These are phyloP conservation scores for Thera britannica DNA, from an alignment of 2,888 invertebrate species.

Conservation along the genomic window DNA sequence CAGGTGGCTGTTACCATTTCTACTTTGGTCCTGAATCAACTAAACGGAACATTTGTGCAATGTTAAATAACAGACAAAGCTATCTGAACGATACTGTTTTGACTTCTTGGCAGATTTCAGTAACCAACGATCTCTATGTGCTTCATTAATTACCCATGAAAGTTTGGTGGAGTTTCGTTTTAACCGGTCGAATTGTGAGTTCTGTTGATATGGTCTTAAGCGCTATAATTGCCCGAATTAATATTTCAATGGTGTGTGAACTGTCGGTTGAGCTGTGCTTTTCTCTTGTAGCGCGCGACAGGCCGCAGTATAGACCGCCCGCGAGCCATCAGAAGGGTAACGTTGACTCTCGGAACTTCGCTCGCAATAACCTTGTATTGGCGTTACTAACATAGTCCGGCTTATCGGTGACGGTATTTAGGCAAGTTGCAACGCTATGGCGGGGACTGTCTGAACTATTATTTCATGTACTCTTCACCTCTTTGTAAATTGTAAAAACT, in stretches of 20 bases:
- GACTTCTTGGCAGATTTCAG: constrained; percentile 26
- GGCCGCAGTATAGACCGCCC: constrained; percentile 75
- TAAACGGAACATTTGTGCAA: constrained; percentile 32
- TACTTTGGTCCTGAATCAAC: constrained; percentile 24
- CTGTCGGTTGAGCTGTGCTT: constrained; percentile 77
- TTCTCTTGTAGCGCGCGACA: constrained; percentile 79
- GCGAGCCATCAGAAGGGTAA: constrained; percentile 81
- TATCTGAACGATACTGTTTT: constrained; percentile 34
- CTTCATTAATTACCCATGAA: constrained; percentile 38
- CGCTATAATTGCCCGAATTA: constrained; percentile 44
- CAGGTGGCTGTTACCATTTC: constrained; percentile 33
- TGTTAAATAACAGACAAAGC: constrained; percentile 43
- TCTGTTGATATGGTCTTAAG: constrained; percentile 41
- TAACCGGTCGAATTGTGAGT: constrained; percentile 41
- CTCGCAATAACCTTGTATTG: constrained; percentile 65
- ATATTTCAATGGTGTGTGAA: constrained; percentile 63
- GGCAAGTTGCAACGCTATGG: constrained; percentile 67
- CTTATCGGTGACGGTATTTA: constrained; percentile 75
- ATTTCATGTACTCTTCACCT: constrained; percentile 31
- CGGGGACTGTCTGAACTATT: constrained; percentile 62
- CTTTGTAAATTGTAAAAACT: constrained; percentile 50
- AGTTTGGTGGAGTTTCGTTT: constrained; percentile 35
- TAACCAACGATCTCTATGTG: constrained; percentile 34
- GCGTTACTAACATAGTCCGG: constrained; percentile 70
- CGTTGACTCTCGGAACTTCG: constrained; percentile 64